Evolutionary conservation across 1,140 invertebrate species (phyloP).

Genomic region (Rhysida immarginata): DNA sequence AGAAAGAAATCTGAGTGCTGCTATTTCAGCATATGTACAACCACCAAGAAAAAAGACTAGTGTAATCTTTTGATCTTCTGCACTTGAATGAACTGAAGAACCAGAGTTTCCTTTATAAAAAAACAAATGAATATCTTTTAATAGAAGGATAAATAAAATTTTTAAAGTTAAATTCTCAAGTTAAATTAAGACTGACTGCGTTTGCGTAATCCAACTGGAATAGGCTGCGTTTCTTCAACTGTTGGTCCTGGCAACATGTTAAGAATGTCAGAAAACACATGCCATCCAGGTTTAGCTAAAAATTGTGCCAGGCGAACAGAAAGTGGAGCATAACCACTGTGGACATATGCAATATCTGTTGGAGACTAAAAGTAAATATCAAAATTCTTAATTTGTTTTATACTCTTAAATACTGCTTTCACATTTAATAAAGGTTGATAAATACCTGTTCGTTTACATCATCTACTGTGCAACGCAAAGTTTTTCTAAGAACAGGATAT

Average conservation of each 20-base stretch:
- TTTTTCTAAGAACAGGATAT: constrained; percentile 16
- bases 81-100: constrained; percentile 28
- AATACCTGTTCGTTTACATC: constrained; percentile 63
- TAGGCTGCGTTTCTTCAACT: constrained; percentile 37
- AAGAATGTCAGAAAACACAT: constrained; percentile 48
- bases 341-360: constrained; percentile 83
- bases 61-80: constrained; percentile 44
- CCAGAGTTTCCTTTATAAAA: constrained; percentile 26
- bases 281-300: constrained; percentile 65
- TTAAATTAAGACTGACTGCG: constrained; percentile 14
- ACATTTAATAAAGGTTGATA: background rate
- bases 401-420: background rate
- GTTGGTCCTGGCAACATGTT: constrained; percentile 45
- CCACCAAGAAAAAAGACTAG: constrained; percentile 91
- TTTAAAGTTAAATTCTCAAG: too few relatives aligned
- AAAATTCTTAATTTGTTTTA: background rate
- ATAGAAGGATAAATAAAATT: background rate
- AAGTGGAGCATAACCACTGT: constrained; percentile 83
- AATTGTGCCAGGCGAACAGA: constrained; percentile 74
- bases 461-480: constrained; percentile 63
- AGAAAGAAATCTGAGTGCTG: constrained; percentile 76
- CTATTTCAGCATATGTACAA: constrained; percentile 88
- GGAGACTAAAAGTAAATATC: constrained; percentile 36
- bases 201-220: constrained; percentile 28
- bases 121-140: too few relatives aligned